A percentile compares a stretch with the other conserved stretches of the same genome.
Conservation (phyloP, 2,797 vertebrate genomes). For the Dallia pectoralis region DNA sequence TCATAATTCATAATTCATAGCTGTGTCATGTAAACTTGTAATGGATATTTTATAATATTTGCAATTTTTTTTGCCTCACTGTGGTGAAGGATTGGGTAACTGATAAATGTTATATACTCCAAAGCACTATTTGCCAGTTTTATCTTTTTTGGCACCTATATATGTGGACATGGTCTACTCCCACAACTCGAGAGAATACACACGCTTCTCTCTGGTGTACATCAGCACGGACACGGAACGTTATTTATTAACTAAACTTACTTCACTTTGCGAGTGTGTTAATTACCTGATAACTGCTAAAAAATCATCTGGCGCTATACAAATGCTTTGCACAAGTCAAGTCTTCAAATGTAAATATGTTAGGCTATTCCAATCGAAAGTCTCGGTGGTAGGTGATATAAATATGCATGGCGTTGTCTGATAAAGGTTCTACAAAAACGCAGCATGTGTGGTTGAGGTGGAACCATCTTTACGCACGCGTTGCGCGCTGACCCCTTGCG, state of each 20-base stretch:
- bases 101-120: neutral
- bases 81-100: conserved; percentile 11
- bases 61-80: neutral
- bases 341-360: neutral
- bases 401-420: neutral
- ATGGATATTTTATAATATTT: conserved; percentile 4
- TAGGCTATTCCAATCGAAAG: neutral
- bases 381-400: neutral
- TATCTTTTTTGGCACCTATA: conserved; percentile 43
- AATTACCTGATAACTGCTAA: neutral
- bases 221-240: conserved; percentile 25
- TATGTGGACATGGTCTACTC: conserved; percentile 27
- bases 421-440: conserved; percentile 1
- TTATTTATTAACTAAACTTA: neutral
- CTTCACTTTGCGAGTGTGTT: neutral
- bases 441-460: neutral
- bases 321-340: neutral
- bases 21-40: neutral
- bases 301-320: too few species aligned
- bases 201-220: conserved; percentile 10
- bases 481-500: conserved; percentile 77
- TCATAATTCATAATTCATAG: neutral
- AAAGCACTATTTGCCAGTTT: conserved; percentile 13
- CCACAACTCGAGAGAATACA: conserved; percentile 35
- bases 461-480: conserved; percentile 15